A percentile compares a stretch with the other conserved stretches of the same genome.
phyloP scores from a whole-genome alignment of 2,797 vertebrate species.

The Lateolabrax maculatus region DNA sequence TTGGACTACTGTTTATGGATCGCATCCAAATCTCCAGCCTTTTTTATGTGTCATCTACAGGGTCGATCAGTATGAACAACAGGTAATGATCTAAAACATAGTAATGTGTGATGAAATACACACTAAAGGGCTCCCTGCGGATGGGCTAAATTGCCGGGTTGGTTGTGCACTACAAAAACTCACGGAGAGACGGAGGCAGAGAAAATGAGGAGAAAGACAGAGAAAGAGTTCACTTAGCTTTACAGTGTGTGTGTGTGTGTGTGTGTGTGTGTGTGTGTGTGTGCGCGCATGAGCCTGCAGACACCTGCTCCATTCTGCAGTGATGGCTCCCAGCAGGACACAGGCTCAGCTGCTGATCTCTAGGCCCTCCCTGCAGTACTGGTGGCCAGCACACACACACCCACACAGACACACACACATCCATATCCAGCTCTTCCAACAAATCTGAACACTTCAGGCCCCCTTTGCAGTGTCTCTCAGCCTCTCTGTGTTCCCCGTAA shows the following conservation, averaged over 20 bases:
- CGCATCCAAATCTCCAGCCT: conserved; percentile 31
- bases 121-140: conserved; percentile 34
- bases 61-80: conserved; percentile 43
- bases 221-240: conserved; percentile 62
- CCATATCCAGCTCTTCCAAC: conserved; percentile 40
- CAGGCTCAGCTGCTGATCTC: conserved; percentile 86
- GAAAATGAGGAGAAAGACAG: conserved; percentile 41
- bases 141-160: conserved; percentile 36
- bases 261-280: conserved; percentile 37
- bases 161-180: conserved; percentile 39
- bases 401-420: conserved; percentile 32
- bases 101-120: conserved; percentile 39
- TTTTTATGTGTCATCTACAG: conserved; percentile 24
- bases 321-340: conserved; percentile 83
- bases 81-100: conserved; percentile 46
- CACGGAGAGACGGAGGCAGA: conserved; percentile 26
- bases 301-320: conserved; percentile 87
- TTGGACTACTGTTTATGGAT: conserved; percentile 51
- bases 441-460: conserved; percentile 66
- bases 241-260: conserved; percentile 47
- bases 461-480: conserved; percentile 60
- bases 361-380: conserved; percentile 83
- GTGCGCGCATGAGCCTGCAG: conserved; percentile 68
- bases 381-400: conserved; percentile 70
- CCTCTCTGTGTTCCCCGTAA: conserved; percentile 64